Evolutionary conservation across 2,113 vertebrate species (phyloP).

Genomic region (Channa maculata): DNA sequence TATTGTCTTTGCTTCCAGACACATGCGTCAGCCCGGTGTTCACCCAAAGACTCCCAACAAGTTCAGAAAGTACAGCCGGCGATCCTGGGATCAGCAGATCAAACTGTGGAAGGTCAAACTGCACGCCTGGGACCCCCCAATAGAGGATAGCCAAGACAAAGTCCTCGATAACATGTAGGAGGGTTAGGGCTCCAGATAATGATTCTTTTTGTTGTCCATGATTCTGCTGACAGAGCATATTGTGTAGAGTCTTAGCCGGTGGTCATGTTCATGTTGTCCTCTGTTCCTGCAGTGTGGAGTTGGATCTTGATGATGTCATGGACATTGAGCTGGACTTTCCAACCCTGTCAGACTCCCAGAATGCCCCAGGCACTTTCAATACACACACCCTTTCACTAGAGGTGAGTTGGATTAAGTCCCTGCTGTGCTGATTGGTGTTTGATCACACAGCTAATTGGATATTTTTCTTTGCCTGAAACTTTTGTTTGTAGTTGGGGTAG

Average conservation of each 20-base stretch:
- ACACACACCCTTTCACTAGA: conserved; percentile 27
- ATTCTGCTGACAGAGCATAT: not conserved
- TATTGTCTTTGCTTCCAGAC: conserved; percentile 73
- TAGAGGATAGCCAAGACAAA: conserved; percentile 81
- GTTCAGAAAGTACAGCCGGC: conserved; percentile 96
- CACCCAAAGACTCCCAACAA: conserved; percentile 98
- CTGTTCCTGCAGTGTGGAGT: conserved; percentile 80
- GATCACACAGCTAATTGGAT: no score
- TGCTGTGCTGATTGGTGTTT: not conserved
- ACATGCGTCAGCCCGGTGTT: conserved; percentile 88
- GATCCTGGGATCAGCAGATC: conserved; percentile 99
- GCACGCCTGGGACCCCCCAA: conserved; percentile 94
- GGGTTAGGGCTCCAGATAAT: not conserved
- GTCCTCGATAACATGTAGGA: conserved; percentile 87
- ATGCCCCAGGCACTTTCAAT: conserved; percentile 3
- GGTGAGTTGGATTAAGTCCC: conserved; percentile 47
- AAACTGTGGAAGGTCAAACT: conserved; percentile 95
- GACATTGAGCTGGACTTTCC: conserved; percentile 88
- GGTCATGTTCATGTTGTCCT: not conserved
- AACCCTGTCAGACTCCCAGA: conserved; percentile 75
- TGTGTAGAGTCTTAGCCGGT: not conserved
- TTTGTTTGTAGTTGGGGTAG: no score
- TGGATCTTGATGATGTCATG: conserved; percentile 89
- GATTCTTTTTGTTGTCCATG: no score
- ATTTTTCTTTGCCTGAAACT: no score